These are phyloP conservation scores for Toxostoma redivivum DNA, from an alignment of 2,113 vertebrate species.

Conservation along the genomic window DNA sequence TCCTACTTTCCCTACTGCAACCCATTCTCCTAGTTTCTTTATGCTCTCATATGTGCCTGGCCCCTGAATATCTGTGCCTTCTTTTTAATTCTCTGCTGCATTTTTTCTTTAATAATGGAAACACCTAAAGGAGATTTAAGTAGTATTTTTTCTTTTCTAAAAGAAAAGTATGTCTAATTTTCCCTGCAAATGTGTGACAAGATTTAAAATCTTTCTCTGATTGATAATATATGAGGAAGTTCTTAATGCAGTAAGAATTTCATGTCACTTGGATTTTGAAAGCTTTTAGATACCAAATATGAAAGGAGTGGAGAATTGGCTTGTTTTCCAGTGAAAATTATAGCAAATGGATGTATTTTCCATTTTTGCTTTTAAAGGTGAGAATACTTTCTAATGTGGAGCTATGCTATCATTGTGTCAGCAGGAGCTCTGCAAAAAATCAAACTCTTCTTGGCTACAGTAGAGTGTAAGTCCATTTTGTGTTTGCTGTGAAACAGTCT, in stretches of 20 bases:
- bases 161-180: background rate
- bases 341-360: background rate
- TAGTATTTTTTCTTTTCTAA: background rate
- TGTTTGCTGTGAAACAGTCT: background rate
- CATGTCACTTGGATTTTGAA: background rate
- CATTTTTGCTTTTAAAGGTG: conserved; percentile 33
- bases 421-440: background rate
- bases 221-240: background rate
- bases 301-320: conserved; percentile 32
- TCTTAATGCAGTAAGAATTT: conserved; percentile 6
- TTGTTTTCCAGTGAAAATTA: conserved; percentile 33
- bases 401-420: background rate
- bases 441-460: conserved; percentile 10
- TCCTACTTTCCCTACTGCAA: background rate
- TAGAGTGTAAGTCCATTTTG: background rate
- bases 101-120: background rate
- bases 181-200: background rate
- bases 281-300: background rate
- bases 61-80: background rate
- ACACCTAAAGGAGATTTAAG: conserved; percentile 2
- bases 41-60: background rate
- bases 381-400: background rate
- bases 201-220: conserved; percentile 23
- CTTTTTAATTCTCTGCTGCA: background rate
- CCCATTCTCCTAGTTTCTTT: background rate